phyloP scores from a whole-genome alignment of 2,797 vertebrate genomes.

The Furcifer pardalis region DNA sequence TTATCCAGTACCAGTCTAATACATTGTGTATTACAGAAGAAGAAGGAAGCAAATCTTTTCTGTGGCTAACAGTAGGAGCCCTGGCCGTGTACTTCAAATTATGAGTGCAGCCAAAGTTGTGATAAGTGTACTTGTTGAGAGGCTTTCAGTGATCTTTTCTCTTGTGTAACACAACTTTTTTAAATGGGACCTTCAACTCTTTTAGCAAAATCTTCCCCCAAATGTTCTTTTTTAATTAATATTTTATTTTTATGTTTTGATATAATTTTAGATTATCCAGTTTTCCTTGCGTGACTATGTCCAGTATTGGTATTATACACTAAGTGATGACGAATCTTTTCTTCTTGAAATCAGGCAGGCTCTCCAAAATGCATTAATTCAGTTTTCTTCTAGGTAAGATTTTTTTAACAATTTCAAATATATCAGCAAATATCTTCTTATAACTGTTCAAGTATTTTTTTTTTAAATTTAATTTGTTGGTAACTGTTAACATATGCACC shows the following conservation, averaged over 20 bases:
- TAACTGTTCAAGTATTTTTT: background rate
- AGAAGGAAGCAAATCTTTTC: background rate
- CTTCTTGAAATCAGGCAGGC: slow-evolving; percentile 96
- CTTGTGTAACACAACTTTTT: background rate
- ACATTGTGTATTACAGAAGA: background rate
- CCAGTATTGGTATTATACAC: slow-evolving; percentile 99
- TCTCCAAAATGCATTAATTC: slow-evolving; percentile 94
- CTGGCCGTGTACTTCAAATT: background rate
- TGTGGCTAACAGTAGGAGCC: background rate
- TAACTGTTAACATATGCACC: too few species aligned
- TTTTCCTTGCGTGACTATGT: slow-evolving; percentile 98
- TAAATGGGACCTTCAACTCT: background rate
- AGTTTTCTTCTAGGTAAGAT: slow-evolving; percentile 93
- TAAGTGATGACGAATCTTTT: slow-evolving; percentile 98
- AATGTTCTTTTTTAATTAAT: background rate
- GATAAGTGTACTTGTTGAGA: background rate
- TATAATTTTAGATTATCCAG: slow-evolving; percentile 89
- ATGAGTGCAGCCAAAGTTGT: background rate
- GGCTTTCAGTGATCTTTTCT: background rate
- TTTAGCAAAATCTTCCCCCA: background rate
- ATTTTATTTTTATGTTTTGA: slow-evolving; percentile 22
- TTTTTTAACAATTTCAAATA: slow-evolving; percentile 25
- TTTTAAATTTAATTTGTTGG: too few species aligned
- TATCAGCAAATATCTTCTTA: background rate
- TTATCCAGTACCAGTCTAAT: background rate